A percentile compares a stretch with the other conserved stretches of the same genome.
Evolutionary conservation across 2,113 vertebrate species (phyloP).

Genomic region (Osmerus mordax): DNA sequence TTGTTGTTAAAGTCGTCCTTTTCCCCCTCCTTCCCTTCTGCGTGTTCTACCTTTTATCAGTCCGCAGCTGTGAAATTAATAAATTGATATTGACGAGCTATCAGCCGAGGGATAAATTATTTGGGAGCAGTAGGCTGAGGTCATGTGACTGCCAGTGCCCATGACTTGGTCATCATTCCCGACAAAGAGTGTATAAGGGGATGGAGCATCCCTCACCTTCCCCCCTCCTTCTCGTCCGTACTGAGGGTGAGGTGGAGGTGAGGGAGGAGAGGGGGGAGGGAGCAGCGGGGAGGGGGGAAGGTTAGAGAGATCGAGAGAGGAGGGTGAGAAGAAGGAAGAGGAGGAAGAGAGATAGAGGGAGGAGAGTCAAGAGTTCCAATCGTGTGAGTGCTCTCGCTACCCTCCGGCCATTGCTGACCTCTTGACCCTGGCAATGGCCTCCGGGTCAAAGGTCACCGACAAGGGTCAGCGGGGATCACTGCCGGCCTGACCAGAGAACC

Average conservation of each 20-base stretch:
- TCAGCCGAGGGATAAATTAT: conserved; percentile 76
- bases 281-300: too few species aligned
- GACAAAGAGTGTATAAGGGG: conserved; percentile 47
- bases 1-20: conserved; percentile 47
- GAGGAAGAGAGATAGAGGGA: conserved; percentile 25
- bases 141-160: conserved; percentile 72
- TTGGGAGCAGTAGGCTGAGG: conserved; percentile 65
- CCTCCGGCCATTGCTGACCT: conserved; percentile 73
- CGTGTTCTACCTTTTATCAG: conserved; percentile 73
- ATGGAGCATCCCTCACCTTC: conserved; percentile 44
- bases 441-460: conserved; percentile 69
- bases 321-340: too few species aligned
- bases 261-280: too few species aligned
- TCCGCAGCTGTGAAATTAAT: conserved; percentile 77
- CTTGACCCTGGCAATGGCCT: conserved; percentile 70
- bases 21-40: conserved; percentile 59
- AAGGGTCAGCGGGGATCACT: conserved; percentile 63
- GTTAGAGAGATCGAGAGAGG: too few species aligned
- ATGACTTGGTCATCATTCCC: conserved; percentile 73
- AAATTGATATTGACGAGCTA: conserved; percentile 80
- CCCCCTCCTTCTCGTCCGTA: neutral
- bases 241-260: too few species aligned
- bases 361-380: conserved; percentile 62
- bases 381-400: conserved; percentile 69
- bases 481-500: conserved; percentile 55